Evolutionary conservation across 2,888 invertebrate genomes (phyloP).

Genomic region (Acanthoscelides obtectus): DNA sequence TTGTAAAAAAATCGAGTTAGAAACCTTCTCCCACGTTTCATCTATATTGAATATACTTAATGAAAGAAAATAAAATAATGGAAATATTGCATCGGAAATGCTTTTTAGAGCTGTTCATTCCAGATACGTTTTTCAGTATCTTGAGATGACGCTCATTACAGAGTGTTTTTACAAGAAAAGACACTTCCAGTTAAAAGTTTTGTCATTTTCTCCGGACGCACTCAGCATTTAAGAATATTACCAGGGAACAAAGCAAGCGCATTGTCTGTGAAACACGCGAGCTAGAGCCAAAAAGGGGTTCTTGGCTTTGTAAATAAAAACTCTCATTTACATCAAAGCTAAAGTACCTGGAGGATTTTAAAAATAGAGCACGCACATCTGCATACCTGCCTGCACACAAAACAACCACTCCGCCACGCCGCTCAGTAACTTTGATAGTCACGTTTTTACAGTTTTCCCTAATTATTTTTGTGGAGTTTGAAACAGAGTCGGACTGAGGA

Average conservation of each 20-base stretch:
- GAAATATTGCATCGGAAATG: too few species aligned
- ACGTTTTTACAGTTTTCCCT: neutral
- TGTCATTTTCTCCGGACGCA: neutral
- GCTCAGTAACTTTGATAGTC: neutral
- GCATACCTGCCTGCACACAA: neutral
- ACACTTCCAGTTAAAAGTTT: neutral
- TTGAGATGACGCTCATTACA: too few species aligned
- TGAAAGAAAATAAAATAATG: too few species aligned
- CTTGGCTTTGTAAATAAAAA: neutral
- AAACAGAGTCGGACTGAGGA: neutral
- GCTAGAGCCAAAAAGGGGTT: neutral
- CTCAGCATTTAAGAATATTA: neutral
- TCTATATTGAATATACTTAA: too few species aligned
- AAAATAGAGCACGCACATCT: neutral
- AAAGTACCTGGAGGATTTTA: neutral
- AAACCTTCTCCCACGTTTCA: too few species aligned
- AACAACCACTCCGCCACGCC: neutral
- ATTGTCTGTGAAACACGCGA: neutral
- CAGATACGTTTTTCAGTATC: too few species aligned
- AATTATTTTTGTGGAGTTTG: neutral
- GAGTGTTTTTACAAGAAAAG: neutral
- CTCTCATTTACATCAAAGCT: neutral
- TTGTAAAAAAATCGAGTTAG: too few species aligned
- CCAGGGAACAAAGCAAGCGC: neutral
- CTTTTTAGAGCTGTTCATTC: too few species aligned